Conservation (phyloP, 2,888 invertebrate species). For the Papilio elwesi region DNA sequence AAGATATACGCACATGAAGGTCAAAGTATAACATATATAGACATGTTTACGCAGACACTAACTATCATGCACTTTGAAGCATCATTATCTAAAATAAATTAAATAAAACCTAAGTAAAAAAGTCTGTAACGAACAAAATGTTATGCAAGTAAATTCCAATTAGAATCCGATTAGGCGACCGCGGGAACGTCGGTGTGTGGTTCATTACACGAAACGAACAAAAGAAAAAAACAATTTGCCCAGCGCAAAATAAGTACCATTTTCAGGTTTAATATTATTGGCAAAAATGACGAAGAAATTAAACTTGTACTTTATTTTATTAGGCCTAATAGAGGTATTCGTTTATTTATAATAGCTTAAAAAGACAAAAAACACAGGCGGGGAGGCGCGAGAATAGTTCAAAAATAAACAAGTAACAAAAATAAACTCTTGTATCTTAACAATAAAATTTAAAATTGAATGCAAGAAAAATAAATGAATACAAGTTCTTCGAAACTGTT, state of each 20-base stretch:
- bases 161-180: slow-evolving; percentile 17
- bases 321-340: too few species aligned
- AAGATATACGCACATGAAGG: slow-evolving; percentile 49
- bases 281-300: too few species aligned
- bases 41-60: not conserved
- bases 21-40: not conserved
- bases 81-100: not conserved
- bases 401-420: too few species aligned
- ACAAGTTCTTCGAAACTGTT: too few species aligned
- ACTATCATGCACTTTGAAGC: not conserved
- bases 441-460: too few species aligned
- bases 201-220: slow-evolving; percentile 5
- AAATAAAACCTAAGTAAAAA: not conserved
- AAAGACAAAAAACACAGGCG: too few species aligned
- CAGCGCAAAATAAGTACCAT: not conserved
- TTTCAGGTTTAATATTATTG: not conserved
- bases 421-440: too few species aligned
- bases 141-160: slow-evolving; percentile 9
- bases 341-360: too few species aligned
- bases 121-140: not conserved
- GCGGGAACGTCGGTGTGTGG: not conserved
- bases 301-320: too few species aligned
- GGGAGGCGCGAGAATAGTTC: too few species aligned
- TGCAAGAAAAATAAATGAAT: too few species aligned
- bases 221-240: not conserved